These are phyloP conservation scores for Mormyrops boulengeri DNA, from an alignment of 2,797 vertebrate species.

Conservation along the genomic window DNA sequence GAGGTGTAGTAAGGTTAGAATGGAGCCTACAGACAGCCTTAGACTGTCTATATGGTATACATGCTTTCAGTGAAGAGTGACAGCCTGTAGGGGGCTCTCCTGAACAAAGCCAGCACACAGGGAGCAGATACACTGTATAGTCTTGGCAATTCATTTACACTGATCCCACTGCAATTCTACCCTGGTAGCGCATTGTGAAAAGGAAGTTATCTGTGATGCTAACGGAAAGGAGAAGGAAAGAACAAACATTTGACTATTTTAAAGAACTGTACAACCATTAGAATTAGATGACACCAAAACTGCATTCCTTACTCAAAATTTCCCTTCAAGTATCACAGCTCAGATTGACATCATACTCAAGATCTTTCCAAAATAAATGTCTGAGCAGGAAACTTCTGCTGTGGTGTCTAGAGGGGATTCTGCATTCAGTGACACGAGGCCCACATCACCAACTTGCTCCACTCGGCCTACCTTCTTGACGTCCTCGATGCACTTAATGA, in stretches of 20 bases:
- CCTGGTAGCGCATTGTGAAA: neutral
- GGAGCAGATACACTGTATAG: neutral
- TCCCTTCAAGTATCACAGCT: neutral
- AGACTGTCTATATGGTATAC: neutral
- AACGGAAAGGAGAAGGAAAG: neutral
- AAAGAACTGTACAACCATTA: neutral
- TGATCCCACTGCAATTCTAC: neutral
- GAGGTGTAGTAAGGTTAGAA: neutral
- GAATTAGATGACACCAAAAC: neutral
- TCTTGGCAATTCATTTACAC: neutral
- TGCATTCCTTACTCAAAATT: neutral
- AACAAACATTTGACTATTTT: neutral
- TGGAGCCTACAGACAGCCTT: neutral
- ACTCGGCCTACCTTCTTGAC: slow-evolving; percentile 84
- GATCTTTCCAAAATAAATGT: neutral
- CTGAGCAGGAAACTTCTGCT: neutral
- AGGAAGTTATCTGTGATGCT: neutral
- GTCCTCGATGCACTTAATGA: slow-evolving; percentile 98
- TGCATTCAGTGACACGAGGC: neutral
- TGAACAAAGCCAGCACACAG: neutral
- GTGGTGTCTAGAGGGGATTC: neutral
- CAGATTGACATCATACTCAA: neutral
- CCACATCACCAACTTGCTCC: neutral
- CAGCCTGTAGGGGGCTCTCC: neutral
- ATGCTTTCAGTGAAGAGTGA: neutral